phyloP scores from a whole-genome alignment of 2,888 invertebrate species.

The Eustalomyia histrio region DNA sequence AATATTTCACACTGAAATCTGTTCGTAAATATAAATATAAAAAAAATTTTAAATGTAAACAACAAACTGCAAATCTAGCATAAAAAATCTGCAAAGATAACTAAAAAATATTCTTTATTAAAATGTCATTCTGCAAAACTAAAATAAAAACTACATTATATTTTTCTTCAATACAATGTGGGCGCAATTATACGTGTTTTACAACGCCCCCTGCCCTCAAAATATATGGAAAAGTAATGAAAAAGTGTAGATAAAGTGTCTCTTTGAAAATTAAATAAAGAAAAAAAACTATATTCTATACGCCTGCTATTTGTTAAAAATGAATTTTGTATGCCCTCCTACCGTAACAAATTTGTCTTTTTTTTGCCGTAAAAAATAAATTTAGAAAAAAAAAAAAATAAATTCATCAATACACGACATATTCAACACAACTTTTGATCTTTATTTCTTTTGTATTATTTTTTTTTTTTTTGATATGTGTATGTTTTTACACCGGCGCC shows the following conservation, averaged over 20 bases:
- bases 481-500: slow-evolving; percentile 57
- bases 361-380: slow-evolving; percentile 18
- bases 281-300: slow-evolving; percentile 10
- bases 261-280: slow-evolving; percentile 23
- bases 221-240: slow-evolving; percentile 17
- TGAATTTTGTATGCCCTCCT: slow-evolving; percentile 59
- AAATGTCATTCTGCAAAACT: too few species aligned
- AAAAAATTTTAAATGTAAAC: not conserved
- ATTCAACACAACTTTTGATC: slow-evolving; percentile 48
- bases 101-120: too few species aligned
- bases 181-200: slow-evolving; percentile 55
- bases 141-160: not conserved
- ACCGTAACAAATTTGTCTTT: slow-evolving; percentile 56
- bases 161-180: slow-evolving; percentile 34
- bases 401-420: not conserved
- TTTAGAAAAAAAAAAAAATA: slow-evolving; percentile 17
- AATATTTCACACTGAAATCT: not conserved
- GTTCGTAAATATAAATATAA: not conserved
- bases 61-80: not conserved
- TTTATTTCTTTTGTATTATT: slow-evolving; percentile 33
- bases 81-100: too few species aligned
- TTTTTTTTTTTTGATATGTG: slow-evolving; percentile 12
- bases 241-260: not conserved
- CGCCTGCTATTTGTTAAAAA: slow-evolving; percentile 55
- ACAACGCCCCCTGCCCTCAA: slow-evolving; percentile 58